Percentiles rank a stretch among this genome's conserved stretches.
Conservation (phyloP, 2,888 invertebrate genomes). For the Phaonia tiefii region DNA sequence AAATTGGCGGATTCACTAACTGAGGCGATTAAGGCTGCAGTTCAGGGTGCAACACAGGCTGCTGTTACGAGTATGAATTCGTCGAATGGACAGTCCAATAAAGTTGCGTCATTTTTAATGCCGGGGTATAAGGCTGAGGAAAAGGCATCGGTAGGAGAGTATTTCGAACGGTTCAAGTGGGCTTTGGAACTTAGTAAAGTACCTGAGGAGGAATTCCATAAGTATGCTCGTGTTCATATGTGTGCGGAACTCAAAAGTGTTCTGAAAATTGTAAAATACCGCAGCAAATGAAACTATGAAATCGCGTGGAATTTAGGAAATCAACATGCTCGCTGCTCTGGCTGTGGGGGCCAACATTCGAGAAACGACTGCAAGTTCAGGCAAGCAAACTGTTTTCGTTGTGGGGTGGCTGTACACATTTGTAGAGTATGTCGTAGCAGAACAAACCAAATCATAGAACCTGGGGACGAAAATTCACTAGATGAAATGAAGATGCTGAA, state of each 20-base stretch:
- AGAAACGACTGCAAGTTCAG: too few relatives aligned
- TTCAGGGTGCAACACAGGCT: slow-evolving; percentile 38
- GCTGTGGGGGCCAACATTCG: too few relatives aligned
- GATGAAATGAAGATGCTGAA: slow-evolving; percentile 16
- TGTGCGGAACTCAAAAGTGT: slow-evolving; percentile 57
- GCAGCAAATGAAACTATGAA: too few relatives aligned
- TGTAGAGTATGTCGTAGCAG: too few relatives aligned
- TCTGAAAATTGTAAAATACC: slow-evolving; percentile 49
- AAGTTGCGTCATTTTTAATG: slow-evolving; percentile 8
- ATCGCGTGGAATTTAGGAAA: too few relatives aligned
- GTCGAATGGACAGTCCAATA: background rate
- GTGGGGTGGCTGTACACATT: too few relatives aligned
- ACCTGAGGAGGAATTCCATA: background rate
- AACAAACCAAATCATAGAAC: slow-evolving; percentile 20
- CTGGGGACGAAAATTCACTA: slow-evolving; percentile 19
- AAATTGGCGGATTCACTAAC: slow-evolving; percentile 23
- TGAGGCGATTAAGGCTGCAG: slow-evolving; percentile 23
- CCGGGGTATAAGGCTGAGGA: slow-evolving; percentile 33
- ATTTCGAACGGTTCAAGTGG: slow-evolving; percentile 60
- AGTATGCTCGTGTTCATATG: slow-evolving; percentile 60
- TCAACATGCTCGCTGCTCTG: too few relatives aligned
- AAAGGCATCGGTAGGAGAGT: slow-evolving; percentile 42
- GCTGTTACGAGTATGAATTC: background rate
- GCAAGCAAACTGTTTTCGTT: too few relatives aligned
- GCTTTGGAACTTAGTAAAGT: slow-evolving; percentile 56